A percentile compares a stretch with the other conserved stretches of the same genome.
Evolutionary conservation across 1,140 invertebrate genomes (phyloP).

Genomic region (Acyrthosiphon pisum): DNA sequence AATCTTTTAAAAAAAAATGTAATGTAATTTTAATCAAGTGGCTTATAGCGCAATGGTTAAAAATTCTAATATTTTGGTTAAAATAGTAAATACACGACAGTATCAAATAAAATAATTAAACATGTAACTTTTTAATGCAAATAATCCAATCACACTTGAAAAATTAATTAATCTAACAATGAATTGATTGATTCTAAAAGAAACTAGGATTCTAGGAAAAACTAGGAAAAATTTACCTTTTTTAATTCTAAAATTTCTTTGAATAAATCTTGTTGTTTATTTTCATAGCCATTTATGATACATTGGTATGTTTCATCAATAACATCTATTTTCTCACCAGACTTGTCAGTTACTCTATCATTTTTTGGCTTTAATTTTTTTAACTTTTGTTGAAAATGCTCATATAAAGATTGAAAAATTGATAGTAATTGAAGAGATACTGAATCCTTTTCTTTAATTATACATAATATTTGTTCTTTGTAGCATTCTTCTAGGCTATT

Average conservation of each 20-base stretch:
- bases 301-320: not conserved
- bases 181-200: not conserved
- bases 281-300: constrained; percentile 1
- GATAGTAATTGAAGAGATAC: not conserved
- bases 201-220: too few species aligned
- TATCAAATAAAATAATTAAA: not conserved
- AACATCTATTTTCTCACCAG: not conserved
- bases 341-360: not conserved
- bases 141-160: not conserved
- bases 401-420: not conserved
- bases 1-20: not conserved
- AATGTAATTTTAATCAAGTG: not conserved
- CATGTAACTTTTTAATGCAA: not conserved
- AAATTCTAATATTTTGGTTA: too few species aligned
- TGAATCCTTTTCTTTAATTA: constrained; percentile 5
- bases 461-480: not conserved
- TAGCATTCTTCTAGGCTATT: not conserved
- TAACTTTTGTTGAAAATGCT: not conserved
- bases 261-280: constrained; percentile 2
- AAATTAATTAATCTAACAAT: not conserved
- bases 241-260: constrained; percentile 14
- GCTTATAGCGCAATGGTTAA: not conserved
- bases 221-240: too few species aligned
- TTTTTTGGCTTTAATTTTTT: not conserved
- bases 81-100: too few species aligned